Evolutionary conservation across 2,797 vertebrate genomes (phyloP).

Genomic region (Nothura maculosa): DNA sequence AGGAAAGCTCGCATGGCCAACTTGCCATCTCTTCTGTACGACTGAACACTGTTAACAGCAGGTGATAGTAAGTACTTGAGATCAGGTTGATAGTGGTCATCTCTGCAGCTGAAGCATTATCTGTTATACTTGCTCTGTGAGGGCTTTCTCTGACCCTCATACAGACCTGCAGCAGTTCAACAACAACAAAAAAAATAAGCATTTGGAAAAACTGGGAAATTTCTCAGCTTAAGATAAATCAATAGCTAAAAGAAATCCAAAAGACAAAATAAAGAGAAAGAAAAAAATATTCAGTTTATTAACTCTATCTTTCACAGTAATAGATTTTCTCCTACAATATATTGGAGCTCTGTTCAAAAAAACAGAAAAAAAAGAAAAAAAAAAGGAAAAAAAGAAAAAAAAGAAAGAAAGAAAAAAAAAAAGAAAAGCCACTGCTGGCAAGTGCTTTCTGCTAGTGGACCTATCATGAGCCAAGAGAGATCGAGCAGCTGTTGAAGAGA

Average conservation of each 20-base stretch:
- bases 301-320: constrained; percentile 38
- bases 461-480: neutral
- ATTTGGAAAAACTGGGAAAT: constrained; percentile 51
- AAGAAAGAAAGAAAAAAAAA: no score
- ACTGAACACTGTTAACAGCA: neutral
- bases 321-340: neutral
- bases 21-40: neutral
- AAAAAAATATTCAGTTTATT: constrained; percentile 47
- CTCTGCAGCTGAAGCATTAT: constrained; percentile 26
- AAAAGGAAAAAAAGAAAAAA: no score
- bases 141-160: constrained; percentile 27
- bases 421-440: neutral
- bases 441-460: neutral
- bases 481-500: neutral
- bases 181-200: constrained; percentile 34
- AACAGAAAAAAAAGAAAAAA: neutral
- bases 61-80: neutral
- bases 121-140: neutral
- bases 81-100: neutral
- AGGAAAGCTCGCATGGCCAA: neutral
- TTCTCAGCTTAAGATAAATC: constrained; percentile 67
- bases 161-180: constrained; percentile 29
- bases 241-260: constrained; percentile 36
- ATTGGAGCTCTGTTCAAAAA: neutral
- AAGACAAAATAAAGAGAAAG: constrained; percentile 65